Evolutionary conservation across 1,140 invertebrate genomes (phyloP), one percentile per base, ranked within the genome.

Genomic region (Grapholita molesta): DNA sequence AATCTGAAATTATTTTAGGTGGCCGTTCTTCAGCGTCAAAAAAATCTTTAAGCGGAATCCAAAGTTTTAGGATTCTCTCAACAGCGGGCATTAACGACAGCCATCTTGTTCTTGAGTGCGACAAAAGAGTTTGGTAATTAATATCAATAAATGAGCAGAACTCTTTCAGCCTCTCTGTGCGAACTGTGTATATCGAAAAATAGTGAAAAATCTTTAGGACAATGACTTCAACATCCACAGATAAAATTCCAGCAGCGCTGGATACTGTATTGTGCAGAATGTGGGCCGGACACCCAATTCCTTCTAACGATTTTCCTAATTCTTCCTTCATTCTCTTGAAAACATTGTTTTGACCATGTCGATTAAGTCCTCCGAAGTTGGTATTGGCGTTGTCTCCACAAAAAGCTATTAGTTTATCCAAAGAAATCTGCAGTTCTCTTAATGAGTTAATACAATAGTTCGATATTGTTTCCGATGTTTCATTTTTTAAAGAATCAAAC

Each of bases 41-140:
- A 53, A 73, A 74, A 24, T 53, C 11, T 21, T 64, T 32, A 32
- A 74, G 24, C 28, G 70, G 52, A 25, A 23, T 12, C 28, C 52
- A 74, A 21, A 74, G 42, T 15, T 66, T 68, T 11, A 74, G 38
- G 35, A 74, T 11, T 65, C 72, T 28, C 53, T 74, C 35, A 8
- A 74, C 65, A 25, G 66, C 72, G 33, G 70, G 70, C 65, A 69
- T 73, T 5, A 74, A 61, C 18, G 7, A 33, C 11, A 72, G 61
- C 72, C 72, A 74, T 28, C 72, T 21, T 21, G 72, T 74, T 65
- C 73, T 74, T 2, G 70, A 74, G 69, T 74, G 70, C 32, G 68
- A 74, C 24, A 72, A 32, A 42, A 72, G 38, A 25, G 69, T 30
- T 38, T 70, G 38, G 35, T 70, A 69, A 66, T 66, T 42, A 7